Conservation (phyloP, 2,888 invertebrate species). For the Drosophila testacea region DNA sequence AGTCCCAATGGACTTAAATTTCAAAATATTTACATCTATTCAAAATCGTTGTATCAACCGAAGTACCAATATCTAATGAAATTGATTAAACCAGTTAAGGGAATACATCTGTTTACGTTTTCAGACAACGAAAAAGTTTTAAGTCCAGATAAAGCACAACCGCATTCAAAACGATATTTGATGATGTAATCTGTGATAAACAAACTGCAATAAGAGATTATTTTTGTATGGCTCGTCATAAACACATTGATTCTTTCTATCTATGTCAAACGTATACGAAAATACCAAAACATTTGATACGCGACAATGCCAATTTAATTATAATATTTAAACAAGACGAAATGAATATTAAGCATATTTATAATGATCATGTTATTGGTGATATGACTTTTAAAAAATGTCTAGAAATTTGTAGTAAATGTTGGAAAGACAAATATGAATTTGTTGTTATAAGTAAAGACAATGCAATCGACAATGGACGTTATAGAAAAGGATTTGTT, state of each 20-base stretch:
- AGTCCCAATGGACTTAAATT: too few relatives aligned
- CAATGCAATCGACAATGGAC: constrained; percentile 58
- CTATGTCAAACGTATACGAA: constrained; percentile 78
- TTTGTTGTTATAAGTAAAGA: constrained; percentile 77
- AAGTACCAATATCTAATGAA: too few relatives aligned
- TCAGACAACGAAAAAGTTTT: too few relatives aligned
- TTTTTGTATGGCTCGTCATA: constrained; percentile 80
- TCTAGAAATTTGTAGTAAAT: constrained; percentile 27
- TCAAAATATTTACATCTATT: too few relatives aligned
- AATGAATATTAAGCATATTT: constrained; percentile 69
- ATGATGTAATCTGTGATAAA: too few relatives aligned
- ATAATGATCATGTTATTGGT: constrained; percentile 20
- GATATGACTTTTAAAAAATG: constrained; percentile 27
- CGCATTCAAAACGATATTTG: too few relatives aligned
- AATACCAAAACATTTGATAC: constrained; percentile 80
- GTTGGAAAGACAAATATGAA: constrained; percentile 50
- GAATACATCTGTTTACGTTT: too few relatives aligned
- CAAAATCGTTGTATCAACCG: too few relatives aligned
- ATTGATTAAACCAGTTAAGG: too few relatives aligned
- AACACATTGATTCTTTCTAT: constrained; percentile 78
- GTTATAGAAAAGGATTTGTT: constrained; percentile 78
- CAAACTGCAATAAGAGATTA: too few relatives aligned
- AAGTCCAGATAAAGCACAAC: too few relatives aligned
- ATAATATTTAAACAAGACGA: too few relatives aligned
- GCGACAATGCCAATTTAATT: constrained; percentile 82